Percentiles rank a stretch among this genome's conserved stretches.
phyloP scores from a whole-genome alignment of 1,140 invertebrate species.

The Pseudomyrmex sp. region DNA sequence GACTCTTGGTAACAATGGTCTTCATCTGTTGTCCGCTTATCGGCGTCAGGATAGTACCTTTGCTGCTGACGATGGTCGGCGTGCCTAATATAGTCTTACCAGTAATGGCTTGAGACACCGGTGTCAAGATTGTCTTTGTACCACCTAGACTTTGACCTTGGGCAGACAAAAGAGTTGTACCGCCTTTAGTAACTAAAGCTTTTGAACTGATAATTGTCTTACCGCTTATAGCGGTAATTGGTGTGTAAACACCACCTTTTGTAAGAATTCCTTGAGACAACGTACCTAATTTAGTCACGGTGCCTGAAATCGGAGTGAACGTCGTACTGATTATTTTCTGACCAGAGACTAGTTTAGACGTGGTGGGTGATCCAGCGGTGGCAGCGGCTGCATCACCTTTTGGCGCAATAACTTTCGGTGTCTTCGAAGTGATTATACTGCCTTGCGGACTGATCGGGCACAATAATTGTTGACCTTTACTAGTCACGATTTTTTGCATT shows the following conservation, averaged over 20 bases:
- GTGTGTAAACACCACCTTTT: conserved; percentile 78
- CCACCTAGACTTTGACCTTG: conserved; percentile 77
- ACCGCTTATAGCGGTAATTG: conserved; percentile 72
- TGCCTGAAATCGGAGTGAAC: conserved; percentile 73
- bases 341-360: conserved; percentile 83
- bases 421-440: conserved; percentile 82
- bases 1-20: conserved; percentile 80
- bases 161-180: conserved; percentile 69
- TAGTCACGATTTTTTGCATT: conserved; percentile 84
- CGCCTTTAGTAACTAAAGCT: conserved; percentile 73
- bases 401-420: conserved; percentile 84
- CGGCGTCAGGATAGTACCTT: conserved; percentile 84
- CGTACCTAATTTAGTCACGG: conserved; percentile 71
- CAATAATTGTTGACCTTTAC: conserved; percentile 77
- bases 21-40: conserved; percentile 83
- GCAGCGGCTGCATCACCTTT: conserved; percentile 66
- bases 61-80: conserved; percentile 76
- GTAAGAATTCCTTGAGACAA: conserved; percentile 75
- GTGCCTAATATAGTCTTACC: conserved; percentile 73
- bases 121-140: conserved; percentile 85
- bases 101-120: conserved; percentile 72
- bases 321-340: conserved; percentile 79
- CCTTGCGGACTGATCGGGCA: conserved; percentile 70
- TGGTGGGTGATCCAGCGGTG: conserved; percentile 69
- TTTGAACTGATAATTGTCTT: conserved; percentile 77